Evolutionary conservation across 2,113 vertebrate genomes (phyloP), one percentile per base, ranked within the genome.

Genomic region (Ctenomys sociabilis): DNA sequence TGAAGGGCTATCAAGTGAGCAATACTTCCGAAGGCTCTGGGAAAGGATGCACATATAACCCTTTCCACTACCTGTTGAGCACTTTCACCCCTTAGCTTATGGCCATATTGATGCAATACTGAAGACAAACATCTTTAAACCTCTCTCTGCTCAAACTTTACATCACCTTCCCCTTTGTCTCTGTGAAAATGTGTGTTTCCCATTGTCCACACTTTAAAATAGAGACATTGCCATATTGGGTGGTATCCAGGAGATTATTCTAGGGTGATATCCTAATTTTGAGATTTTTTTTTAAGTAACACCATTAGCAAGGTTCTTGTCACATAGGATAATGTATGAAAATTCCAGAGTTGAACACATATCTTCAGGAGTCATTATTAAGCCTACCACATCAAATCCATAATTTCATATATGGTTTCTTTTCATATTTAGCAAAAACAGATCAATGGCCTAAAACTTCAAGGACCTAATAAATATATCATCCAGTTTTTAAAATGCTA

Each of bases 41-140:
- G 16, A 40, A 28, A 22, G 6, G 1, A n/a, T 5, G 1, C 1
- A 0, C 3, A 32, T 2, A 0, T 24, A 22, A 21, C 8, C 7
- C 22, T 12, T 61, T 26, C 22, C 17, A 54, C 5, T 14, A 21
- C 1, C 26, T 40, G 19, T 3, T 21, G 30, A 10, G 9, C 32
- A 0, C 63, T 22, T 12, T 10, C 43, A 59, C 16, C 40, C 8
- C 12, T 52, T 3, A 52, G 28, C 43, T 93, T 37, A 19, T 28
- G 7, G 22, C 24, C 35, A 14, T 30, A 30, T 35, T 12, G 37
- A 13, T n/a, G 7, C 2, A 30, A 19, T 28, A 7, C 52, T 72
- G 9, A 72, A 49, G 7, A 16, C 0, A 14, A 37, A 14, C 30
- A 17, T 85, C 40, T 93, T 90, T n/a, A 40, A 45, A 11, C 40